These are phyloP conservation scores for Aurelia sp. DNA, from an alignment of 30 jellyfish, hydroid and myxozoan species.

Conservation along the genomic window DNA sequence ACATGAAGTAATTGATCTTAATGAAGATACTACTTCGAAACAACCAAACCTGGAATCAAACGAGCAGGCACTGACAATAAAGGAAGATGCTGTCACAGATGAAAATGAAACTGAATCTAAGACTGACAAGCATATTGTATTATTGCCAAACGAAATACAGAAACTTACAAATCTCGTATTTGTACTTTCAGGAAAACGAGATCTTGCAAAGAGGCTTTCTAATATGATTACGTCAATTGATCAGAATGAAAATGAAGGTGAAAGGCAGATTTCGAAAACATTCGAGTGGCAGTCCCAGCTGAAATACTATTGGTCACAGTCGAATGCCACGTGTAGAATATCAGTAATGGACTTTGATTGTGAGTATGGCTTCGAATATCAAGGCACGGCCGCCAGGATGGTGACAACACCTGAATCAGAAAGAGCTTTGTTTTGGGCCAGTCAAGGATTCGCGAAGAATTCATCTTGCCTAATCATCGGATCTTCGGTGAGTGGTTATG, in stretches of 20 bases:
- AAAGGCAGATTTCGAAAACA: conserved; percentile 6
- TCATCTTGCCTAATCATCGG: conserved; percentile 50
- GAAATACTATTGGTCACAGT: conserved; percentile 54
- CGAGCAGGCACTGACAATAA: background rate
- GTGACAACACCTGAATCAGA: conserved; percentile 56
- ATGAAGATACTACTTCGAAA: no score
- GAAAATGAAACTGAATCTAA: background rate
- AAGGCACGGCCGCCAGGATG: conserved; percentile 73
- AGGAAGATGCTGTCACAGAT: background rate
- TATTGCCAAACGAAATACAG: conserved; percentile 63
- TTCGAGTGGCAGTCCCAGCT: conserved; percentile 71
- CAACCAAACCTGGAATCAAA: background rate
- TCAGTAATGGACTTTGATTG: conserved; percentile 48
- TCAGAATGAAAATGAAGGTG: conserved; percentile 46
- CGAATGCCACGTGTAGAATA: conserved; percentile 52
- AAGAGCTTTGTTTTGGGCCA: conserved; percentile 59
- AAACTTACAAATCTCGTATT: conserved; percentile 65
- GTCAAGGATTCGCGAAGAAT: conserved; percentile 25
- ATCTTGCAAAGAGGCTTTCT: conserved; percentile 54
- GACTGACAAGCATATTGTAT: background rate
- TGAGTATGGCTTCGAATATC: conserved; percentile 76
- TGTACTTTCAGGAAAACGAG: conserved; percentile 59
- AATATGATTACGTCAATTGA: conserved; percentile 20
- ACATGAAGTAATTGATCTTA: conserved; percentile 24
- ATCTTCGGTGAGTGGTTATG: conserved; percentile 16